Conservation (phyloP, 1,140 invertebrate genomes). For the Mycetomoellerius zeteki region DNA sequence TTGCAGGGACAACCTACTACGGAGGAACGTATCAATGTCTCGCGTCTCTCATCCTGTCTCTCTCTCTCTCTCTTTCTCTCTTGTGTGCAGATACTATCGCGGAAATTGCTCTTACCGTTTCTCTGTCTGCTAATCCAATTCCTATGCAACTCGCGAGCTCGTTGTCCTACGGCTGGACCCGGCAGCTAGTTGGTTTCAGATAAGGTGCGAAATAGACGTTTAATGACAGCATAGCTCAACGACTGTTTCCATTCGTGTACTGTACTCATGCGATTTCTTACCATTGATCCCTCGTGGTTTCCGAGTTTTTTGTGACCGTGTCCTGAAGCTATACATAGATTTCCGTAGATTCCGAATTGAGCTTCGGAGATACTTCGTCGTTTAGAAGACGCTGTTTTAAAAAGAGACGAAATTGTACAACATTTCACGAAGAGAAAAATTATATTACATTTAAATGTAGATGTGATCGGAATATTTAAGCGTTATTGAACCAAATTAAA, state of each 20-base stretch:
- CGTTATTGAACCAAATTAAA: background rate
- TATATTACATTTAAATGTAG: background rate
- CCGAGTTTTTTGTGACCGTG: background rate
- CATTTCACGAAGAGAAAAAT: background rate
- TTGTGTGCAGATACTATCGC: slow-evolving; percentile 70
- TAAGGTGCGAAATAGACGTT: slow-evolving; percentile 35
- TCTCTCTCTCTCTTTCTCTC: background rate
- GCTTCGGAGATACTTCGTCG: background rate
- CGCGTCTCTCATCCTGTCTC: background rate
- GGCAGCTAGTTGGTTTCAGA: background rate
- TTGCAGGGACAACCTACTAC: slow-evolving; percentile 57
- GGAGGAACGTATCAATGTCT: slow-evolving; percentile 59
- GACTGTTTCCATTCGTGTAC: background rate
- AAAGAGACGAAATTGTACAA: background rate
- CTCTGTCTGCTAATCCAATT: slow-evolving; percentile 78
- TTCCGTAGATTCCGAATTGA: background rate
- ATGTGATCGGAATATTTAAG: background rate
- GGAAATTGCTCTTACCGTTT: slow-evolving; percentile 79
- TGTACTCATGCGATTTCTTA: background rate
- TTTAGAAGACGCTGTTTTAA: background rate
- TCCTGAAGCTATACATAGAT: background rate
- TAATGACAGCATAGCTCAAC: slow-evolving; percentile 19
- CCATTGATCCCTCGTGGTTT: background rate
- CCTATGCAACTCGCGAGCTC: slow-evolving; percentile 45
- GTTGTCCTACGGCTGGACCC: background rate